Percentiles rank a stretch among this genome's conserved stretches.
These are phyloP conservation scores for Leucozona laternaria DNA, from an alignment of 2,888 invertebrate genomes.

Conservation along the genomic window DNA sequence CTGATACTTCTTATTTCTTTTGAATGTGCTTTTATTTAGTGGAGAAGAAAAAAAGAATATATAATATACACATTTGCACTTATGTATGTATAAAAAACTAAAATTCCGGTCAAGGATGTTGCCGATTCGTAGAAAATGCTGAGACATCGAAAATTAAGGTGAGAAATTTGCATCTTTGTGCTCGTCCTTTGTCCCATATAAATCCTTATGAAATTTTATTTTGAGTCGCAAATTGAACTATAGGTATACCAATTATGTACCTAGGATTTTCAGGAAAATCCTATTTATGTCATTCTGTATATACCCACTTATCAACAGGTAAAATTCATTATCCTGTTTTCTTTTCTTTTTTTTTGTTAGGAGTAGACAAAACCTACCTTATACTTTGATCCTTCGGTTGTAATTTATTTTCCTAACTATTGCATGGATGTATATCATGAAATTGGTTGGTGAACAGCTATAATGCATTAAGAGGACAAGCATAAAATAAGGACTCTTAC, in stretches of 20 bases:
- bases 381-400: background rate
- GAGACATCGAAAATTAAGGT: background rate
- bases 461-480: slow-evolving; percentile 23
- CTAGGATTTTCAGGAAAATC: background rate
- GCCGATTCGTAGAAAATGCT: background rate
- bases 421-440: background rate
- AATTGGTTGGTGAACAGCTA: slow-evolving; percentile 7
- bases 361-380: background rate
- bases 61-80: background rate
- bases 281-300: background rate
- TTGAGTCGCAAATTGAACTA: background rate
- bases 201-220: slow-evolving; percentile 1
- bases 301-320: background rate
- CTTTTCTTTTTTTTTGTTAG: background rate
- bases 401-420: background rate
- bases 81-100: too few relatives aligned
- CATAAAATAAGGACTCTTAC: slow-evolving; percentile 7
- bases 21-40: slow-evolving; percentile 3
- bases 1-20: background rate
- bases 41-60: background rate
- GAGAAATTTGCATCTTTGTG: background rate
- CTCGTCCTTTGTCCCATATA: background rate
- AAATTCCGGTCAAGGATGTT: slow-evolving; percentile 38
- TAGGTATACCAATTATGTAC: too few relatives aligned
- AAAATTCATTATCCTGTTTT: background rate